Evolutionary conservation across 2,113 vertebrate species (phyloP).

Genomic region (Eudyptes chrysolophus): DNA sequence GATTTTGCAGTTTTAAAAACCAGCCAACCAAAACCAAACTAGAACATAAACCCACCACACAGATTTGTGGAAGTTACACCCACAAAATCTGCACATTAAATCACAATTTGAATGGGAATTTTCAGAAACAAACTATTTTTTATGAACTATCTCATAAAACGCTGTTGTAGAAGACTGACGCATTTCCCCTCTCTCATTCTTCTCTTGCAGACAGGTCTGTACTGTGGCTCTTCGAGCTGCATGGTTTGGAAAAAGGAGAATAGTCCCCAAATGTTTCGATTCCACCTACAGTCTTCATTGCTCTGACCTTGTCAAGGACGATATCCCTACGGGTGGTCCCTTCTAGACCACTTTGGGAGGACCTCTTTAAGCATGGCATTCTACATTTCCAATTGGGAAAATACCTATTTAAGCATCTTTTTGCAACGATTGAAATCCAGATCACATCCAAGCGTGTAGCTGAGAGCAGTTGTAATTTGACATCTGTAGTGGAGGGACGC

Average conservation of each 20-base stretch:
- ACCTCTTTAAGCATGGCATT: background rate
- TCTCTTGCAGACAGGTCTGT: background rate
- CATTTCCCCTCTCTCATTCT: background rate
- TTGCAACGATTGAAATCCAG: background rate
- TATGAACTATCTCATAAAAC: background rate
- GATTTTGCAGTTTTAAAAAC: background rate
- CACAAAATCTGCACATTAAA: background rate
- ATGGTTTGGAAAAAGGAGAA: background rate
- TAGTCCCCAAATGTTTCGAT: background rate
- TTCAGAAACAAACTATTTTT: background rate
- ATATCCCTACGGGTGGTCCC: background rate
- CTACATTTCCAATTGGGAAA: background rate
- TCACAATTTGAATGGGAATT: background rate
- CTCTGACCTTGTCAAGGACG: background rate
- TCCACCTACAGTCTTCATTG: background rate
- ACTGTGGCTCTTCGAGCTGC: background rate
- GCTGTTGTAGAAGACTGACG: background rate
- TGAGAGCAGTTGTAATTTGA: background rate
- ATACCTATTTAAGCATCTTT: background rate
- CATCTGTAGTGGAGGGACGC: background rate
- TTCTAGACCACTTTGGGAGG: background rate
- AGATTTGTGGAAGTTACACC: background rate
- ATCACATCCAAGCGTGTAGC: background rate
- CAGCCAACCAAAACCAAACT: background rate
- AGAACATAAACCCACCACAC: background rate